phyloP scores from a whole-genome alignment of 1,140 invertebrate genomes.

The Gryon sp. region DNA sequence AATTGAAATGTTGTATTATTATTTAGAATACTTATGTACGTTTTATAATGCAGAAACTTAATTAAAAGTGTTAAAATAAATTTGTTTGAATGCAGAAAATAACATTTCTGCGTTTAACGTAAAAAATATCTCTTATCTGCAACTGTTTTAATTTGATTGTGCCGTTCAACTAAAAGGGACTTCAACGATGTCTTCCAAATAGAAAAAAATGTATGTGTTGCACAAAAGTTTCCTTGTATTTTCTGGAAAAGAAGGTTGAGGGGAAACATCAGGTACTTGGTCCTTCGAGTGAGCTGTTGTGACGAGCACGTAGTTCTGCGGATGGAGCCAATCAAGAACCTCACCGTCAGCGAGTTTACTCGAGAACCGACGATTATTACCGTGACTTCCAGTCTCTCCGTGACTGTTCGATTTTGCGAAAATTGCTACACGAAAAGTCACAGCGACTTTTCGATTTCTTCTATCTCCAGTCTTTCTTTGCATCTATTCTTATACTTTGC shows the following conservation, averaged over 20 bases:
- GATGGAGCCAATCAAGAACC: constrained; percentile 79
- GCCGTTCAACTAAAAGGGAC: constrained; percentile 13
- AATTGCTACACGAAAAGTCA: constrained; percentile 61
- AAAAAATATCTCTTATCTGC: too few species aligned
- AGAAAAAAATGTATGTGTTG: constrained; percentile 36
- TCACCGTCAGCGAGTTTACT: constrained; percentile 75
- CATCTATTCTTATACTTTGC: constrained; percentile 52
- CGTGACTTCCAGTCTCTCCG: constrained; percentile 56
- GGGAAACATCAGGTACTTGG: constrained; percentile 53
- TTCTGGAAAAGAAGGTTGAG: constrained; percentile 33
- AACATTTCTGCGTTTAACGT: too few species aligned
- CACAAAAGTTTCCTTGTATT: constrained; percentile 60
- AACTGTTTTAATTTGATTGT: constrained; percentile 17
- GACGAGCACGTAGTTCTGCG: constrained; percentile 79
- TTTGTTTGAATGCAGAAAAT: too few species aligned
- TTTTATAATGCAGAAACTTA: too few species aligned
- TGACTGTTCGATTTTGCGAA: constrained; percentile 67
- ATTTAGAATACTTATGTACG: too few species aligned
- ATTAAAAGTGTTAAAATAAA: too few species aligned
- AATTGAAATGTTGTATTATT: too few species aligned
- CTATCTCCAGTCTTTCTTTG: constrained; percentile 43
- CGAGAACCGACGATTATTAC: constrained; percentile 73
- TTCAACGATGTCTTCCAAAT: constrained; percentile 11
- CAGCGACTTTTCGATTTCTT: constrained; percentile 29
- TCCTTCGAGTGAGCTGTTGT: constrained; percentile 74